Base-by-base conservation (phyloP, 2,888 invertebrate genomes). In the Ariolimax columbianus region DNA sequence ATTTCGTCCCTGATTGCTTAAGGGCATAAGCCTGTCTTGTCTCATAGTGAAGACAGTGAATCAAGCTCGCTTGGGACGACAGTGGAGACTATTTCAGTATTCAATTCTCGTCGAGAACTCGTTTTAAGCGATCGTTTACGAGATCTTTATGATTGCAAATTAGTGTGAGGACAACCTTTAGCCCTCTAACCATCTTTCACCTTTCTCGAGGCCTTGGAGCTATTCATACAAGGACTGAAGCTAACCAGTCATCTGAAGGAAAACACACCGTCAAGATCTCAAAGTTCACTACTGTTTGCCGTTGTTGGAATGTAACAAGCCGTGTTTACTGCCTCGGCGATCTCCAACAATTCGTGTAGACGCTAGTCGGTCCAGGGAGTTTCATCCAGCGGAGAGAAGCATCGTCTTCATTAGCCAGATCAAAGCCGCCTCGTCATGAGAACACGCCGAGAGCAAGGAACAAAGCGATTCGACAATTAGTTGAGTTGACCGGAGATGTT, bases 331-430 rank as follows among this genome's bases (percentile, higher is more conserved):
- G 80, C 70, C n/a, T 38, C 26, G 33, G 51, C n/a, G 68, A 43
- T 47, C 36, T 68, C 51, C 68, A 80, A 68, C 70, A 70, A 40
- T 17, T 68, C 80, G 70, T 70, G 70, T 70, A 70, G 70, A 19
- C 23, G 30, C 51, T 26, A 70, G 80, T 33, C 47, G n/a, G 80
- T 11, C 70, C 80, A 43, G 40, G 38, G 23, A 30, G 70, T 51
- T 51, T 30, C 75, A 23, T 43, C 75, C 66, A 36, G 77, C 43
- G 43, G 9, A 59, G 59, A 66, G 63, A 55, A 66, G 75, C 33
- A 55, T 40, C 82, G 82, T 77, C 82, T 77, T 82, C 82, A 82
- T 82, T 82, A 82, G 82, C 43, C 82, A 82, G 82, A 82, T 82
- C 82, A 82, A 82, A 82, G 75, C 30, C 36, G 17, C 43, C 36